A percentile compares a stretch with the other conserved stretches of the same genome.
Conservation (phyloP, 2,113 vertebrate genomes). For the Oncorhynchus gorbuscha region DNA sequence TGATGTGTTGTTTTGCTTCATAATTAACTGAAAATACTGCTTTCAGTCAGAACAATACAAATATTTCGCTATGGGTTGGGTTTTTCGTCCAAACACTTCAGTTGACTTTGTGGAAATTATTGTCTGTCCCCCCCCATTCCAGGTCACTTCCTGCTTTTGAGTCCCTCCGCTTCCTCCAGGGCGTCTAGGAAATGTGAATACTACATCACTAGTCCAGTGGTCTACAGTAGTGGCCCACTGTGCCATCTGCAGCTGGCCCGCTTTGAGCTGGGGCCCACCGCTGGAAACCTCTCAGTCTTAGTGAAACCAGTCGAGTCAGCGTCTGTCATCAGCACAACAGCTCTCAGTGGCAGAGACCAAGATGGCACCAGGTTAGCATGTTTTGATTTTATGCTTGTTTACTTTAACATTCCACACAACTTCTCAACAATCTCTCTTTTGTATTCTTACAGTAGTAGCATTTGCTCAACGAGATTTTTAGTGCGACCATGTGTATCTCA, state of each 20-base stretch:
- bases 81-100: background rate
- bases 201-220: conserved; percentile 67
- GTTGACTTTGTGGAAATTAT: background rate
- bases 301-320: conserved; percentile 51
- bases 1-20: background rate
- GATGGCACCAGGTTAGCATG: conserved; percentile 56
- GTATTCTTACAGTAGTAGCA: too few relatives aligned
- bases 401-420: background rate
- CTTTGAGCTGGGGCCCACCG: conserved; percentile 50
- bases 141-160: conserved; percentile 76
- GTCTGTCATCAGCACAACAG: conserved; percentile 30
- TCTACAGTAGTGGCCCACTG: conserved; percentile 46
- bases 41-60: background rate
- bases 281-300: conserved; percentile 66
- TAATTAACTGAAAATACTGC: background rate
- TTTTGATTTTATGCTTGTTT: background rate
- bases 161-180: conserved; percentile 29
- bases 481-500: too few relatives aligned
- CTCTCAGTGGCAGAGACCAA: conserved; percentile 33
- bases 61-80: too few relatives aligned
- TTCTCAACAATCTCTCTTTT: too few relatives aligned
- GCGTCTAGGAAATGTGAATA: conserved; percentile 63
- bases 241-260: conserved; percentile 68
- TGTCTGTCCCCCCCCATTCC: background rate
- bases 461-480: too few relatives aligned